phyloP scores from a whole-genome alignment of 2,797 vertebrate genomes.

The Intellagama lesueurii region DNA sequence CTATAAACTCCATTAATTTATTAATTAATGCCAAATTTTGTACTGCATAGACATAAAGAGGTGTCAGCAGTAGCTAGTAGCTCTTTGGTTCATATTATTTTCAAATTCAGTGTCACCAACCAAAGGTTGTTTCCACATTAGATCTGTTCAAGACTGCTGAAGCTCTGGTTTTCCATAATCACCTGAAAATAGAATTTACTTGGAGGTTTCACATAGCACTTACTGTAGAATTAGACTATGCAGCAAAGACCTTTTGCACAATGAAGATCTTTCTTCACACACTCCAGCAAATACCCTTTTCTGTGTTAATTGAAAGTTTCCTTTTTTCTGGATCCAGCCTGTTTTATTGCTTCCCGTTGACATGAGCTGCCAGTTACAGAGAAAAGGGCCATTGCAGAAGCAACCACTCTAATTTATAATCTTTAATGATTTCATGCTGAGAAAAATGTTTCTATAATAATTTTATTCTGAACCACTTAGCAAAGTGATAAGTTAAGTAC shows the following conservation, averaged over 20 bases:
- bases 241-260: neutral
- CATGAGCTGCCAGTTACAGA: neutral
- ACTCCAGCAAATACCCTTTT: neutral
- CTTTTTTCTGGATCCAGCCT: neutral
- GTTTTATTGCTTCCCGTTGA: neutral
- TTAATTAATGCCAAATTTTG: too few species aligned
- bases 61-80: too few species aligned
- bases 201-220: neutral
- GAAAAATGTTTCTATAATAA: neutral
- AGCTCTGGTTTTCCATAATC: neutral
- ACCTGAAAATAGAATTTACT: neutral
- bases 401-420: constrained; percentile 7
- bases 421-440: neutral
- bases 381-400: neutral
- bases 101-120: constrained; percentile 8
- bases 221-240: too few species aligned
- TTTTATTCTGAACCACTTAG: constrained; percentile 3
- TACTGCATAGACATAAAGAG: too few species aligned
- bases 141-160: neutral
- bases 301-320: neutral
- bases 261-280: neutral
- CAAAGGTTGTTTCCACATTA: neutral
- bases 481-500: constrained; percentile 2
- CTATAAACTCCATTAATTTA: too few species aligned
- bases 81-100: too few species aligned